These are phyloP conservation scores for Rhodophaea formosa DNA, from an alignment of 2,888 invertebrate species.

Conservation along the genomic window DNA sequence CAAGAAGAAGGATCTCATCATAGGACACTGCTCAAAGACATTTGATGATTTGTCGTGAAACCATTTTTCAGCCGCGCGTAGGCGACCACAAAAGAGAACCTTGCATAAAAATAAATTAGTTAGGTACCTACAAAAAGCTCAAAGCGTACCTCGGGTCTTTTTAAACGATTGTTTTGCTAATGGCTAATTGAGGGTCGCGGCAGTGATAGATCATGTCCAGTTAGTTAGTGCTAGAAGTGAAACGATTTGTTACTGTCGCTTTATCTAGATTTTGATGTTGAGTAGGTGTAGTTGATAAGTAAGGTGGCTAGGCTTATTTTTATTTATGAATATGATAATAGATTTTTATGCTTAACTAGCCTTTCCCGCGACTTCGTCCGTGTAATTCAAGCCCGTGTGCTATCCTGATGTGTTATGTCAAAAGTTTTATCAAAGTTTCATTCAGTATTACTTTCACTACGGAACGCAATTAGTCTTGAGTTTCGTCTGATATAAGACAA, in stretches of 20 bases:
- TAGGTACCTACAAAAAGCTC: not conserved
- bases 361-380: too few species aligned
- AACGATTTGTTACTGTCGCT: constrained; percentile 9
- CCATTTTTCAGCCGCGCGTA: not conserved
- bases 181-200: not conserved
- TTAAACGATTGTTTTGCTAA: not conserved
- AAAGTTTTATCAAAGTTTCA: too few species aligned
- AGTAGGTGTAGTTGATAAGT: not conserved
- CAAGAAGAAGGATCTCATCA: too few species aligned
- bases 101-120: not conserved
- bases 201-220: not conserved
- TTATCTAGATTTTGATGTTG: not conserved
- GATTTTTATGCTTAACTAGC: too few species aligned
- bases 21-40: not conserved
- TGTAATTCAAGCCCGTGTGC: too few species aligned
- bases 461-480: too few species aligned
- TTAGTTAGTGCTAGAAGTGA: not conserved
- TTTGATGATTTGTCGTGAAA: not conserved
- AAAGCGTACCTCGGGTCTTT: not conserved
- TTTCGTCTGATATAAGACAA: too few species aligned
- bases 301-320: not conserved
- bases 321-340: not conserved
- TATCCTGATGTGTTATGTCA: too few species aligned
- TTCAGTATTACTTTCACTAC: too few species aligned
- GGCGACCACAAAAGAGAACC: not conserved